These are phyloP conservation scores for Lithobius niger DNA, from an alignment of 1,140 invertebrate genomes.

Conservation along the genomic window DNA sequence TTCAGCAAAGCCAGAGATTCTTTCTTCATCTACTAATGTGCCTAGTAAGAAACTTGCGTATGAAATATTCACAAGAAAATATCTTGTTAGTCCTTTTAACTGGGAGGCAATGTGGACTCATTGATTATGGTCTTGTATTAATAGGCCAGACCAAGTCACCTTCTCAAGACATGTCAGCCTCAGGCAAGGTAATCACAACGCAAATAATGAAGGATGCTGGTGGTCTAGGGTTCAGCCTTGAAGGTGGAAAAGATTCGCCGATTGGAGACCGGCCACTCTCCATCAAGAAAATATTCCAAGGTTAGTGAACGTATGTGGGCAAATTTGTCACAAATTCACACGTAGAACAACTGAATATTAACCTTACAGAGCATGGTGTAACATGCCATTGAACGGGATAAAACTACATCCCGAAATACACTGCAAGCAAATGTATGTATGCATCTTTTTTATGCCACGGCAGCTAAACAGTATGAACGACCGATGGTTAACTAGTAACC, in stretches of 20 bases:
- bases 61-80: not conserved
- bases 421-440: too few species aligned
- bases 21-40: not conserved
- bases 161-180: conserved; percentile 9
- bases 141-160: conserved; percentile 20
- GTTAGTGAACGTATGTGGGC: too few species aligned
- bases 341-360: too few species aligned
- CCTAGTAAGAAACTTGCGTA: not conserved
- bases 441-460: too few species aligned
- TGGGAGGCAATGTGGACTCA: not conserved
- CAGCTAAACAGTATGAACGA: too few species aligned
- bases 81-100: not conserved
- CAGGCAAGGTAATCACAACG: conserved; percentile 4
- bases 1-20: not conserved
- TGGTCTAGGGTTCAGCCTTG: conserved; percentile 80
- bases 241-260: conserved; percentile 79
- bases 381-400: too few species aligned
- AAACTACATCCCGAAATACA: too few species aligned
- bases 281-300: conserved; percentile 75
- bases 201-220: conserved; percentile 60
- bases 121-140: not conserved
- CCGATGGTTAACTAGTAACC: too few species aligned
- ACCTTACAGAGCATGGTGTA: too few species aligned
- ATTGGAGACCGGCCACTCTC: conserved; percentile 69
- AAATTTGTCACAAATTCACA: too few species aligned